These are phyloP conservation scores for Teleogryllus oceanicus DNA, from an alignment of 2,888 invertebrate genomes.

Conservation along the genomic window DNA sequence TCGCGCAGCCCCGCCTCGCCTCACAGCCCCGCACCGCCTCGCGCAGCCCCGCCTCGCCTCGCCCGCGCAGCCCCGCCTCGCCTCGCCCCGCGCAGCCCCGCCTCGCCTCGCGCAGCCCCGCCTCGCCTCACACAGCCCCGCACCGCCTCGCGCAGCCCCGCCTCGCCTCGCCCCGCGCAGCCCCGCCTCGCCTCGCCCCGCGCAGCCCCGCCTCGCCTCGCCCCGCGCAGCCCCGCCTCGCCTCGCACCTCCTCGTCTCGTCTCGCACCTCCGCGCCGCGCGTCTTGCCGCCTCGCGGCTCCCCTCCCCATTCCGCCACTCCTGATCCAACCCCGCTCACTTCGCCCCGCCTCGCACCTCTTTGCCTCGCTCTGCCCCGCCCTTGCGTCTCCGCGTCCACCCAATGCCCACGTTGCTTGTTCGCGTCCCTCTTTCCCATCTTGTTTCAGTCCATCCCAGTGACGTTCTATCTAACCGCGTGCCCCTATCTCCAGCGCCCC, in stretches of 20 bases:
- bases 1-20: too few species aligned
- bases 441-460: not conserved
- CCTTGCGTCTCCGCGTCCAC: not conserved
- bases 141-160: not conserved
- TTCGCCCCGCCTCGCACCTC: not conserved
- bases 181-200: not conserved
- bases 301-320: too few species aligned
- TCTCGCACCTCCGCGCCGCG: too few species aligned
- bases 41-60: not conserved
- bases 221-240: too few species aligned
- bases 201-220: not conserved
- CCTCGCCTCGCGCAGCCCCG: not conserved
- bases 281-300: too few species aligned
- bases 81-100: not conserved
- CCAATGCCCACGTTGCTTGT: not conserved
- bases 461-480: not conserved
- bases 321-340: not conserved
- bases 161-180: not conserved
- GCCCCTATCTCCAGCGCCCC: not conserved
- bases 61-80: not conserved
- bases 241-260: too few species aligned
- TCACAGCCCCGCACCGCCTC: too few species aligned
- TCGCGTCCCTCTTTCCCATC: not conserved
- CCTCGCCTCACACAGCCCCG: not conserved
- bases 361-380: not conserved